Evolutionary conservation across 2,888 invertebrate genomes (phyloP), one percentile per base, ranked within the genome.

Genomic region (Allygus modestus): DNA sequence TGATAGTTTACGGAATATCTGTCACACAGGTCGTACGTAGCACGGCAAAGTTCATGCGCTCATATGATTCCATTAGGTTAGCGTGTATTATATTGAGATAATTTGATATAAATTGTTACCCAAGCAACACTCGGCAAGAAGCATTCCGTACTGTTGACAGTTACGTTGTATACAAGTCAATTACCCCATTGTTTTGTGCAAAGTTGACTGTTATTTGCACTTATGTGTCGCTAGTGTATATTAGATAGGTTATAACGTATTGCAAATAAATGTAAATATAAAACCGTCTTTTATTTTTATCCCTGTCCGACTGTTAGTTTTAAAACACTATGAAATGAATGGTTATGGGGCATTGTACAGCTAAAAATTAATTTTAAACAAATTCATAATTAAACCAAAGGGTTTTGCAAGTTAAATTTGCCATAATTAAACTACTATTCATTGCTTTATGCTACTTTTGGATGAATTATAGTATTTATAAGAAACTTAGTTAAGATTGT

Each of bases 201-300:
- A 84, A 81, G 84, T 84, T 84, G 37, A 54, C 71, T 84, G 84
- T 84, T 84, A 84, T 69, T 79, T 84, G 84, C 84, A 84, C 81
- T 46, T 77, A 15, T 5, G 26, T 84, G 73, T 73, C 71, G 79
- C 84, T 84, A 84, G 84, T 81, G 79, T 86, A 86, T 83, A 77
- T 82, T 84, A 85, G 83, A 31, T 85, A 85, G 86, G 75, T 37
- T 41, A 75, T 54, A 84, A 82, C 83, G 85, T 86, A 86, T 79
- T 85, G 85, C 86, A 86, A 86, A 84, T 86, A 86, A 84, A 85
- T 86, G 86, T 86, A 86, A 84, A 86, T 86, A 86, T 71, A 86
- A 82, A 71, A 73, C 31, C 31, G 33, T 46, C 54, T 58, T 61
- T 51, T 73, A 71, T 51, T 79, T 69, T 20, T 69, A 26, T 61